Conservation (phyloP, 2,888 invertebrate species). For the Aleiodes leptofemur region DNA sequence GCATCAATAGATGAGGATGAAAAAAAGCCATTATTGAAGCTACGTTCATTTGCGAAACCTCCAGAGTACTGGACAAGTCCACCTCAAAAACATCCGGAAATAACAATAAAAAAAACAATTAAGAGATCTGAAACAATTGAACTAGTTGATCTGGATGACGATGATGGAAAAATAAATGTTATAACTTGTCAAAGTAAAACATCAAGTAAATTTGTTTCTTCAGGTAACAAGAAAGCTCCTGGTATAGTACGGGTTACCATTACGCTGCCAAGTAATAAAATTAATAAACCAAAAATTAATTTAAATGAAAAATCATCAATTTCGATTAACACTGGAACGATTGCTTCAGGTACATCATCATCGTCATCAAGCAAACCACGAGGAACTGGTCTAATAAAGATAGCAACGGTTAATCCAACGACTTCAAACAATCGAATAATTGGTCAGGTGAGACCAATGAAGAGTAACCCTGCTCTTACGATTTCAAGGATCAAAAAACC, state of each 20-base stretch:
- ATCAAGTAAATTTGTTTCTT: not conserved
- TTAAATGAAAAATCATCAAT: not conserved
- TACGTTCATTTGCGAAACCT: constrained; percentile 69
- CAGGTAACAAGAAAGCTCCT: not conserved
- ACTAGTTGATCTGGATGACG: constrained; percentile 33
- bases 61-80: constrained; percentile 65
- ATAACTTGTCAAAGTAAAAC: not conserved
- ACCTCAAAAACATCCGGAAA: constrained; percentile 48
- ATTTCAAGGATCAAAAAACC: no score
- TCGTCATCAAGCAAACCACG: not conserved
- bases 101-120: not conserved
- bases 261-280: not conserved
- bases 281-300: not conserved
- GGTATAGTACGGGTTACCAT: not conserved
- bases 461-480: no score
- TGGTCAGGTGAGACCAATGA: no score
- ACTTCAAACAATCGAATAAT: no score
- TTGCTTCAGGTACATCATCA: not conserved
- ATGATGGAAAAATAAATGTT: not conserved
- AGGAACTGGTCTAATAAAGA: not conserved
- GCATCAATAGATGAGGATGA: constrained; percentile 26
- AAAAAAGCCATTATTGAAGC: constrained; percentile 59
- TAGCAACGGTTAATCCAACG: no score
- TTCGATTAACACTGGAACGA: not conserved
- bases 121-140: constrained; percentile 9